phyloP scores from a whole-genome alignment of 2,113 vertebrate species.

The Seriola rivoliana region DNA sequence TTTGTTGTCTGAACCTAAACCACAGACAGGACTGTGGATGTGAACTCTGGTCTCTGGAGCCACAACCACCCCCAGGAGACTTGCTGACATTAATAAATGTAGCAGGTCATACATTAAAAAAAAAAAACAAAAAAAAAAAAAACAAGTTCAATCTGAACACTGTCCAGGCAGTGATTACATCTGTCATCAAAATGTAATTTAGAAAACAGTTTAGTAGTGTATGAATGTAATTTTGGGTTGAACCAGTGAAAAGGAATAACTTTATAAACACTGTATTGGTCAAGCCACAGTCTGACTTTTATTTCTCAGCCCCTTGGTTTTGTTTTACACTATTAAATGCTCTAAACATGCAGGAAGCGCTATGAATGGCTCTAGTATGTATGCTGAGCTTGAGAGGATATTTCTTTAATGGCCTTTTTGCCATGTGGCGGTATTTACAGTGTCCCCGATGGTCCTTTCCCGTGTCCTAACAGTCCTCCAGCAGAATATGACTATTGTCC shows the following conservation, averaged over 20 bases:
- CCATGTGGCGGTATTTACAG: conserved; percentile 25
- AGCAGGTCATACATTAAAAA: too few relatives aligned
- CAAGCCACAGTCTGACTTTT: not conserved
- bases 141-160: too few relatives aligned
- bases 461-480: conserved; percentile 24
- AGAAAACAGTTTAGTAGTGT: not conserved
- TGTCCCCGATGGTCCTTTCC: conserved; percentile 10
- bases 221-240: not conserved
- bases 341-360: not conserved
- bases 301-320: not conserved
- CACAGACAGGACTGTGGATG: too few relatives aligned
- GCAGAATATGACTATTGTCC: conserved; percentile 78
- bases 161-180: too few relatives aligned
- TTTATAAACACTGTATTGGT: not conserved
- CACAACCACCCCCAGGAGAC: too few relatives aligned
- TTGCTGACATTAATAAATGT: too few relatives aligned
- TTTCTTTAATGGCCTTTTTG: not conserved
- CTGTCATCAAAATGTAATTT: too few relatives aligned
- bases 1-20: not conserved
- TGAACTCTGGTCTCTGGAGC: too few relatives aligned
- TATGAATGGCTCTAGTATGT: conserved; percentile 5
- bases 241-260: not conserved
- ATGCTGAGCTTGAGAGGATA: not conserved
- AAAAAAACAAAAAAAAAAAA: too few relatives aligned
- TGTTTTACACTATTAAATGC: not conserved